A percentile compares a stretch with the other conserved stretches of the same genome.
phyloP scores from a whole-genome alignment of 2,888 invertebrate species.

The Agrotis segetum region DNA sequence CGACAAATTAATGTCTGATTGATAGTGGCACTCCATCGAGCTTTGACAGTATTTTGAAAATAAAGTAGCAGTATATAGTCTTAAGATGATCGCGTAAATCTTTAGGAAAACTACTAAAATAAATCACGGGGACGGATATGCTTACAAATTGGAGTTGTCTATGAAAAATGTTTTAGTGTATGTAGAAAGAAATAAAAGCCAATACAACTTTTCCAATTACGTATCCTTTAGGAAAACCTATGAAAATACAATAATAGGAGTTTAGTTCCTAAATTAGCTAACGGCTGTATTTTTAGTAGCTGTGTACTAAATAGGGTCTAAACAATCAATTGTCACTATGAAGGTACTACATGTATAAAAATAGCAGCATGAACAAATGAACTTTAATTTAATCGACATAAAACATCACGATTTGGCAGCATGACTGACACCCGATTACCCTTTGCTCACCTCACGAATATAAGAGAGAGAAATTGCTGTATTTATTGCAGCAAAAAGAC shows the following conservation, averaged over 20 bases:
- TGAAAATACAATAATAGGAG: not conserved
- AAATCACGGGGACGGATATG: conserved; percentile 47
- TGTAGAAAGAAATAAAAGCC: conserved; percentile 29
- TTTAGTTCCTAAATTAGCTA: not conserved
- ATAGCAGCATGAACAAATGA: not conserved
- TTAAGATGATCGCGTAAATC: conserved; percentile 40
- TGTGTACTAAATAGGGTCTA: too few relatives aligned
- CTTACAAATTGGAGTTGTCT: conserved; percentile 47
- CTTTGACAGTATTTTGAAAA: conserved; percentile 42
- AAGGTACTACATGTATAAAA: not conserved
- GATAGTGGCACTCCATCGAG: conserved; percentile 31
- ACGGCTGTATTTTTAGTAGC: not conserved
- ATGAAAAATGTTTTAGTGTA: conserved; percentile 44
- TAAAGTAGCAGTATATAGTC: conserved; percentile 17
- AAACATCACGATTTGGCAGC: conserved; percentile 49
- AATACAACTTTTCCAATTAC: conserved; percentile 53
- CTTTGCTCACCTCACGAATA: conserved; percentile 56
- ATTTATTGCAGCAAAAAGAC: conserved; percentile 55
- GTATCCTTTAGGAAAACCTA: not conserved
- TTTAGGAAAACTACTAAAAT: conserved; percentile 48
- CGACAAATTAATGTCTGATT: conserved; percentile 47
- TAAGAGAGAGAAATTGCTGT: conserved; percentile 52
- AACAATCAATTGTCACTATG: not conserved
- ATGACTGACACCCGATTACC: conserved; percentile 60
- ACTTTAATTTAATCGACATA: conserved; percentile 30